A percentile compares a stretch with the other conserved stretches of the same genome.
Conservation (phyloP, 2,888 invertebrate species). For the Sinhomidia bicolor region DNA sequence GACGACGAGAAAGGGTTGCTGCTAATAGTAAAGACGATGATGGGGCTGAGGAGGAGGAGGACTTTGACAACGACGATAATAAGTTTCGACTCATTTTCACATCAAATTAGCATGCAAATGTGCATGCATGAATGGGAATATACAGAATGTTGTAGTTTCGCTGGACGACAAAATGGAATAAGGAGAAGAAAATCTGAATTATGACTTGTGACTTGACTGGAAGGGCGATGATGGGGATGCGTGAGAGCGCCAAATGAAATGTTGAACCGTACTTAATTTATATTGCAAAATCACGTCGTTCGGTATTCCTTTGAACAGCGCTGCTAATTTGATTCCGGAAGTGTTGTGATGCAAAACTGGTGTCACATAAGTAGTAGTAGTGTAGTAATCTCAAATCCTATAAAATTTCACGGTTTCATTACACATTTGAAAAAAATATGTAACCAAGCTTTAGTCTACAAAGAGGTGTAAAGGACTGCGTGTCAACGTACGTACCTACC, state of each 20-base stretch:
- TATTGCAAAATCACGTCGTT: conserved; percentile 25
- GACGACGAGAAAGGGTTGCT: neutral
- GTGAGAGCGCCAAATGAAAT: neutral
- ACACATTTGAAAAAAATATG: neutral
- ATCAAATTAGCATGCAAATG: conserved; percentile 34
- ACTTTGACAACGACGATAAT: neutral
- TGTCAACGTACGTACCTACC: too few species aligned
- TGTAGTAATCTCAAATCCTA: conserved; percentile 29
- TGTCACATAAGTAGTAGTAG: neutral
- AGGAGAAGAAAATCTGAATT: neutral
- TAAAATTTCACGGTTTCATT: conserved; percentile 33
- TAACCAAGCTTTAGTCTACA: too few species aligned
- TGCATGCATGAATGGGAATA: neutral
- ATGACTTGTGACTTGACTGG: neutral
- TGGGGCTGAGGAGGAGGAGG: neutral
- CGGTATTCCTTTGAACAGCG: conserved; percentile 2
- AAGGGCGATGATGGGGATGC: neutral
- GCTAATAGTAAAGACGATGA: neutral
- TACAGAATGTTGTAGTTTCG: neutral
- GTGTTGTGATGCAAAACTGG: neutral
- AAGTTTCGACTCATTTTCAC: conserved; percentile 23
- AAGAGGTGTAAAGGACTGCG: too few species aligned
- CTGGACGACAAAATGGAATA: conserved; percentile 14
- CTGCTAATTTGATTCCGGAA: conserved; percentile 33
- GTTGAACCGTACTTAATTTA: conserved; percentile 5